Conservation (phyloP, 2,888 invertebrate genomes). For the Rhagonycha lutea region DNA sequence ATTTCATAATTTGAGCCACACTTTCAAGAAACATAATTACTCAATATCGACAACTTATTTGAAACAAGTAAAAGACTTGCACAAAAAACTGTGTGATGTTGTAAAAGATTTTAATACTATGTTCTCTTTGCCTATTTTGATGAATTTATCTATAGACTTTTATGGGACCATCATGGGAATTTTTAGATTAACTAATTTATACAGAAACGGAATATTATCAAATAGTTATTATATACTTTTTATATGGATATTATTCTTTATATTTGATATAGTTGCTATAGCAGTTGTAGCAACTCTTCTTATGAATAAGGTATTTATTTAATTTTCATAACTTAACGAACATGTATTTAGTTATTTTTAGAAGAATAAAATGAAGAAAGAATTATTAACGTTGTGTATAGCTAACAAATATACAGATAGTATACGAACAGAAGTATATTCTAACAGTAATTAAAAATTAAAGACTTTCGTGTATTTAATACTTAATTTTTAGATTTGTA, state of each 20-base stretch:
- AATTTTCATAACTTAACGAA: not conserved
- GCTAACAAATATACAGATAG: not conserved
- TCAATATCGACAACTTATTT: not conserved
- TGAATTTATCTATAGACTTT: not conserved
- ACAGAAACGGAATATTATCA: not conserved
- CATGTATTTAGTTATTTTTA: not conserved
- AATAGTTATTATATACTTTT: not conserved
- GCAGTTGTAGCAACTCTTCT: not conserved
- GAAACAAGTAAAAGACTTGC: not conserved
- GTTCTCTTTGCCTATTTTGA: not conserved
- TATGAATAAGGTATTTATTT: not conserved
- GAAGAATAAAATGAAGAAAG: not conserved
- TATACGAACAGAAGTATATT: not conserved
- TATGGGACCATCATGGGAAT: not conserved
- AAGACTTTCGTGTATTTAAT: not conserved
- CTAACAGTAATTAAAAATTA: not conserved
- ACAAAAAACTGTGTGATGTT: not conserved
- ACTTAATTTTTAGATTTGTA: not conserved
- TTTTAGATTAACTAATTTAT: not conserved
- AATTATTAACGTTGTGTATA: not conserved
- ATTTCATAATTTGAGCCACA: not conserved
- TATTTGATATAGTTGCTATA: not conserved
- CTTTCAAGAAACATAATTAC: not conserved
- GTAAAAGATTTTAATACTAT: not conserved
- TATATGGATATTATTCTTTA: not conserved